A percentile compares a stretch with the other conserved stretches of the same genome.
Conservation (phyloP, 2,888 invertebrate species). For the Steinernema hermaphroditum region DNA sequence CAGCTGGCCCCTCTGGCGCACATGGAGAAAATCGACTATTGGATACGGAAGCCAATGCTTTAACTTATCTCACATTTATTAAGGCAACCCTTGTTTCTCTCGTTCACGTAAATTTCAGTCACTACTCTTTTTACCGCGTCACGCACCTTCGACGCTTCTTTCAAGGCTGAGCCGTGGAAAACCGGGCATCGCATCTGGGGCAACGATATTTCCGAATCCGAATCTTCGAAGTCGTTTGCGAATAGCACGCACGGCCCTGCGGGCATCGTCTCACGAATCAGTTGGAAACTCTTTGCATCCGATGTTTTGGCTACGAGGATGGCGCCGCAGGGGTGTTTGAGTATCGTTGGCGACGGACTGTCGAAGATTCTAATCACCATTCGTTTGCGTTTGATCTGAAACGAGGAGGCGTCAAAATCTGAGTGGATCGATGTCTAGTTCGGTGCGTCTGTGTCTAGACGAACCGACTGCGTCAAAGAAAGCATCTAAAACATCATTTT, state of each 20-base stretch:
- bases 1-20: constrained; percentile 42
- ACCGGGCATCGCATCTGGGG: not conserved
- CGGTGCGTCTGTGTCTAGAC: too few species aligned
- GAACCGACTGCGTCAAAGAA: too few species aligned
- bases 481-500: too few species aligned
- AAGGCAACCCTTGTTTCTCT: not conserved
- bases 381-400: not conserved
- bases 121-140: constrained; percentile 5
- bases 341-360: not conserved
- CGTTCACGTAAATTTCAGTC: not conserved
- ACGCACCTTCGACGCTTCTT: not conserved
- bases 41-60: not conserved
- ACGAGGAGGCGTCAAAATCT: too few species aligned
- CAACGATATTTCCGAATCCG: not conserved
- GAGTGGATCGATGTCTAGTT: too few species aligned
- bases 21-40: constrained; percentile 42
- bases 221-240: not conserved
- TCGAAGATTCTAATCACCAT: constrained; percentile 4
- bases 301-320: not conserved
- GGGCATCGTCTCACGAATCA: not conserved
- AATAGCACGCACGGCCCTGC: not conserved
- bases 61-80: not conserved
- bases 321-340: not conserved
- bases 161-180: not conserved
- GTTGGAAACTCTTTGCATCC: not conserved